phyloP scores from a whole-genome alignment of 1,140 invertebrate genomes.

The Lutraria rhynchaena region DNA sequence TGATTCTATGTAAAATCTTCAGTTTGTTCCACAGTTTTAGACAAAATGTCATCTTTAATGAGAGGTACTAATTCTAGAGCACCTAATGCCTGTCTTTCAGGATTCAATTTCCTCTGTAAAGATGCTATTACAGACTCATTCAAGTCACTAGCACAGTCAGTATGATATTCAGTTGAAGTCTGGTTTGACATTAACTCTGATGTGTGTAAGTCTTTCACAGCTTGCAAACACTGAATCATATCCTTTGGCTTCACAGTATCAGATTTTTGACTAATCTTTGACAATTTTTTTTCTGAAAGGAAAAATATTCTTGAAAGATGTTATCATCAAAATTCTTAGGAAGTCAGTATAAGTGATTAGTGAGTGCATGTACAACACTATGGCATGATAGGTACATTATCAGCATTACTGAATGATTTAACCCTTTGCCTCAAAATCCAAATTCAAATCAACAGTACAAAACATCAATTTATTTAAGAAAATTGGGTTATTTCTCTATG shows the following conservation, averaged over 20 bases:
- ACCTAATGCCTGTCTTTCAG: conserved; percentile 49
- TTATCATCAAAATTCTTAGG: too few species aligned
- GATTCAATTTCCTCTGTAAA: conserved; percentile 44
- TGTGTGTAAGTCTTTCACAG: conserved; percentile 5
- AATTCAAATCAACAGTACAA: too few species aligned
- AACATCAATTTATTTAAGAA: too few species aligned
- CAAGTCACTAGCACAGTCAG: background rate
- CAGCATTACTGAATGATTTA: too few species aligned
- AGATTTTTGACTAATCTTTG: conserved; percentile 20
- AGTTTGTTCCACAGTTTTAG: conserved; percentile 12
- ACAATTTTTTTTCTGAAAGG: conserved; percentile 44
- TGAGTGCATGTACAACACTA: too few species aligned
- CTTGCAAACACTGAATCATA: conserved; percentile 37
- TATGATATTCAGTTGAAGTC: background rate
- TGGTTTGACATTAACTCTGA: conserved; percentile 10
- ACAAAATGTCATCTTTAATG: conserved; percentile 38
- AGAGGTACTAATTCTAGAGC: conserved; percentile 33
- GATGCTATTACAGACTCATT: conserved; percentile 27
- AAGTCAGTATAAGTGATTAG: too few species aligned
- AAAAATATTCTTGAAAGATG: too few species aligned
- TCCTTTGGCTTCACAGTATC: conserved; percentile 20
- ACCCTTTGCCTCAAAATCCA: too few species aligned
- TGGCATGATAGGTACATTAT: too few species aligned
- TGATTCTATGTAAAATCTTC: background rate
- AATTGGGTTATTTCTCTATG: too few species aligned